phyloP scores from a whole-genome alignment of 2,113 vertebrate species.

The Cheilinus undulatus region DNA sequence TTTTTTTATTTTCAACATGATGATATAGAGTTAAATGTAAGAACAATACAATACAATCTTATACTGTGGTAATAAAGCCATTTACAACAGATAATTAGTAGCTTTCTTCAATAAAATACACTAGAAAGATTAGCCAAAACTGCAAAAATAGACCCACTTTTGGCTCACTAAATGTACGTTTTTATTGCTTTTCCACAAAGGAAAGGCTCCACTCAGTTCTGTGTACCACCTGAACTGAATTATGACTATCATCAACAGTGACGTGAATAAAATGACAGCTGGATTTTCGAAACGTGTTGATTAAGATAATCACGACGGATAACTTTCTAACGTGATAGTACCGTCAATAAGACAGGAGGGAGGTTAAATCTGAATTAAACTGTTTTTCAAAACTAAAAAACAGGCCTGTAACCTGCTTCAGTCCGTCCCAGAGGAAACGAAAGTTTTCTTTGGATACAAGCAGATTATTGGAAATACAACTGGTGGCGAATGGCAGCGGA shows the following conservation, averaged over 20 bases:
- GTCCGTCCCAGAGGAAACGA: slow-evolving; percentile 6
- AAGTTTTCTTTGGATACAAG: slow-evolving; percentile 44
- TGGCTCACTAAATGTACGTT: background rate
- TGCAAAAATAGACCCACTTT: too few species aligned
- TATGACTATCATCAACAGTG: slow-evolving; percentile 7
- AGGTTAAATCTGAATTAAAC: slow-evolving; percentile 8
- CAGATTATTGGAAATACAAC: slow-evolving; percentile 24
- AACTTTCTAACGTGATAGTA: slow-evolving; percentile 31
- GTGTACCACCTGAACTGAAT: background rate
- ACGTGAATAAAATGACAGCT: slow-evolving; percentile 35
- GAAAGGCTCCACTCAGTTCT: background rate
- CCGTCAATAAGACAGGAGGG: background rate
- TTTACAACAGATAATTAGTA: background rate
- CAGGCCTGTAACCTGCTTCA: slow-evolving; percentile 53
- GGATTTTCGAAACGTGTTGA: slow-evolving; percentile 5
- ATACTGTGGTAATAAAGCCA: background rate
- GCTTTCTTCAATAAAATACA: background rate
- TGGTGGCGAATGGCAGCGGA: slow-evolving; percentile 21
- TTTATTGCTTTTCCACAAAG: slow-evolving; percentile 2
- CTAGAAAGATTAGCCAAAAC: too few species aligned
- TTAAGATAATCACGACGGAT: slow-evolving; percentile 2
- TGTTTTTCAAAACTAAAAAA: slow-evolving; percentile 16
- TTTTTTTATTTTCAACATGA: too few species aligned
- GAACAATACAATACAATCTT: background rate
- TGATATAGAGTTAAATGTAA: background rate